Base-by-base conservation (phyloP, 92 coral and sea anemone species). In the Muricea muricata region DNA sequence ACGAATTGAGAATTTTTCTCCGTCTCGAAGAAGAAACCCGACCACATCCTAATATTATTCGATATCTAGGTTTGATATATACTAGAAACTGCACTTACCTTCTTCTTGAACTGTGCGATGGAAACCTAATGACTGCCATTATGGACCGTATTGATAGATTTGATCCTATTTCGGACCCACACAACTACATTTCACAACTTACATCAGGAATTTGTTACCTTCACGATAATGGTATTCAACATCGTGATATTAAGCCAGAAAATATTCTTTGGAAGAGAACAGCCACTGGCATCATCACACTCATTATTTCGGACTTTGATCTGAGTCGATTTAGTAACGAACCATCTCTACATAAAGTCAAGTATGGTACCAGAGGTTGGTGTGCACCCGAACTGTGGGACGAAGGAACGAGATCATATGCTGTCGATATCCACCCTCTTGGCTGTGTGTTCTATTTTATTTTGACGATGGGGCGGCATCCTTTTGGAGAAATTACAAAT, bases 301-400 rank as follows among this genome's bases (percentile, higher is more conserved):
- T 67, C 25, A 30, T 81, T 35, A 21, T 81, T 31, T 39, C 85
- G 65, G 85, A 81, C 55, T 81, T 81, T 65, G 85, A 81, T 65
- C 46, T 65, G 76, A 73, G 85, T 32, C 78, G 67, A 18, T 13
- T 65, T 6, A 30, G 25, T 42, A 42, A 65, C 40, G 65, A 67
- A 13, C 11, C 20, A 34, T 79, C 84, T 1, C 61, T 37, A 23
- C 75, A 61, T 42, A 60, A 79, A n/a, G 60, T 20, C 23, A 41
- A 40, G 65, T 7, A 17, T 41, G 84, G 84, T 12, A 55, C 84
- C 12, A 33, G 12, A 34, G 84, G 84, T n/a, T 79, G 84, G 84
- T 14, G 18, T 79, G 84, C 84, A 7, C 84, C 84, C 41, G 85
- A 81, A 66, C 78, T 81, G 9, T 81, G 85, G 78, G 35, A 56